These are phyloP conservation scores for Trichopoda pennipes DNA, from an alignment of 2,888 invertebrate genomes.

Conservation along the genomic window DNA sequence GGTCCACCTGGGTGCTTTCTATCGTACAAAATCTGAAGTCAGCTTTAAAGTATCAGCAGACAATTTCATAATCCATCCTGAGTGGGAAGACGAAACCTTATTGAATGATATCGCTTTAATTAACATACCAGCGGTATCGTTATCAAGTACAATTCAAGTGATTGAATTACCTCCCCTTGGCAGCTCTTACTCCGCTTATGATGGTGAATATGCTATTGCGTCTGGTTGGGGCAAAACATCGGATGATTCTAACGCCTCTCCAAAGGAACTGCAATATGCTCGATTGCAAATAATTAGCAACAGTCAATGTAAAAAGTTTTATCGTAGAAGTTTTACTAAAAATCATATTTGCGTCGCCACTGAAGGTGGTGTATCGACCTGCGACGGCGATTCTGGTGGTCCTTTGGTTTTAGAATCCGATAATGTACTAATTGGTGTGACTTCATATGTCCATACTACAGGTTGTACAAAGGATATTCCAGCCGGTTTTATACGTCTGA, in stretches of 20 bases:
- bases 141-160: conserved; percentile 66
- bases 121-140: conserved; percentile 69
- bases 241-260: conserved; percentile 68
- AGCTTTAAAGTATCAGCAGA: conserved; percentile 52
- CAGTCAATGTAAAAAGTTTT: conserved; percentile 72
- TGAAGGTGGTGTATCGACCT: conserved; percentile 77
- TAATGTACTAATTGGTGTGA: conserved; percentile 69
- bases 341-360: conserved; percentile 79
- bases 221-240: conserved; percentile 73
- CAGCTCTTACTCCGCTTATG: conserved; percentile 66
- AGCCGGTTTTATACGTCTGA: conserved; percentile 73
- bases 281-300: conserved; percentile 70
- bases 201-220: conserved; percentile 68
- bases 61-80: conserved; percentile 71
- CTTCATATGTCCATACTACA: conserved; percentile 33
- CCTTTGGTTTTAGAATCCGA: conserved; percentile 78
- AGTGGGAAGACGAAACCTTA: conserved; percentile 65
- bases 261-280: conserved; percentile 76
- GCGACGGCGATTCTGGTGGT: conserved; percentile 78
- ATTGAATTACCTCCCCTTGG: conserved; percentile 69
- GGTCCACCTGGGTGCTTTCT: conserved; percentile 71
- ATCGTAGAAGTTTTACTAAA: conserved; percentile 57
- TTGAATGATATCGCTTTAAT: conserved; percentile 76
- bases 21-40: conserved; percentile 69
- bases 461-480: conserved; percentile 72